Base-by-base conservation (phyloP, 2,113 vertebrate species). In the Poeciliopsis occidentalis region DNA sequence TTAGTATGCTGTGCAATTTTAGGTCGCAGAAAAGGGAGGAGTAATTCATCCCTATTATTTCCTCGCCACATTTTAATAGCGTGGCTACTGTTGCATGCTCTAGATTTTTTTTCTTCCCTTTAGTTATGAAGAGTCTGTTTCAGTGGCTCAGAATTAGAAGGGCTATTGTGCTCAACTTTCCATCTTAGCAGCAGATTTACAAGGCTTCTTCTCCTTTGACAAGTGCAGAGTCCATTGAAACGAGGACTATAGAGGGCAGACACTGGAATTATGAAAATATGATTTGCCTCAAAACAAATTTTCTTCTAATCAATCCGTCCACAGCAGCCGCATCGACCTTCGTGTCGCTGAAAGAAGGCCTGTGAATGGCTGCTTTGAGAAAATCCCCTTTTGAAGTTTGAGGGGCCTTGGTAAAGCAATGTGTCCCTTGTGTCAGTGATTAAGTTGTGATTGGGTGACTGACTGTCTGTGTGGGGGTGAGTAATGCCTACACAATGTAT, bases 311-410 rank as follows among this genome's bases (percentile, higher is more conserved):
- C 75, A 73, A 54, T 68, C 76, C 71, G 86, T 87, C 86, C 76
- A 83, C 32, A 2, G 76, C 63, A 1, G 73, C 84, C 70, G 8
- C 85, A n/a, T 60, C 7, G 34, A 71, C 76, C 80, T 60, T 78
- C 61, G 3, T 77, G 71, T 72, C 66, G n/a, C 19, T 88, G 78
- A 83, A 75, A 30, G n/a, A 37, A 19, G 64, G 32, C n/a, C 37
- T 64, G 60, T 92, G 89, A 93, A 92, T 90, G 82, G 87, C 41
- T 22, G 76, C 89, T 85, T 92, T 93, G 77, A 90, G 81, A 69
- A 57, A 17, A 24, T 26, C 39, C 8, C 29, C 74, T 71, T 89
- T 88, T 91, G 88, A 92, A 74, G 88, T 89, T 73, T 34, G 87
- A 88, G 68, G 83, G 83, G 60, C 71, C 73, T 80, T 87, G 76